Conservation (phyloP, 2,113 vertebrate species). For the Notarius quadriscutis region DNA sequence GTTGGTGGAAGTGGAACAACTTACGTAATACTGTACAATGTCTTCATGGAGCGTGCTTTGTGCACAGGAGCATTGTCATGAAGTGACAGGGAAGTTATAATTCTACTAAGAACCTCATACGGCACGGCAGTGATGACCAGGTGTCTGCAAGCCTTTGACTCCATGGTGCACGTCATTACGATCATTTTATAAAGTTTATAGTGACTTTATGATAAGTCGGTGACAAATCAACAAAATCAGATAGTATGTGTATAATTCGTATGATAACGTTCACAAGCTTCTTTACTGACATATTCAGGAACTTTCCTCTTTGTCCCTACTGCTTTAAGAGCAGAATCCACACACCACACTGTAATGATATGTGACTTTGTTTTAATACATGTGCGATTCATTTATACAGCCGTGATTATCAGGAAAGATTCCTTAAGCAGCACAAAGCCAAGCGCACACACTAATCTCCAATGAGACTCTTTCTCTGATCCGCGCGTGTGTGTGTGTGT, state of each 20-base stretch:
- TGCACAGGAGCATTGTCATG: neutral
- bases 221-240: neutral
- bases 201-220: neutral
- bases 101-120: neutral
- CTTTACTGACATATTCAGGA: neutral
- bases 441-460: constrained; percentile 9
- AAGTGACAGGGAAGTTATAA: no score
- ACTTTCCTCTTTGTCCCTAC: neutral
- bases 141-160: neutral
- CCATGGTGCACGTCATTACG: neutral
- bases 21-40: neutral
- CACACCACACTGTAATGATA: constrained; percentile 1
- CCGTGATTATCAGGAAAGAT: constrained; percentile 10
- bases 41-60: neutral
- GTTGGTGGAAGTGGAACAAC: no score
- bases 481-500: constrained; percentile 15
- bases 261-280: neutral
- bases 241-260: neutral
- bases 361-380: constrained; percentile 8
- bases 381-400: constrained; percentile 4
- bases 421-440: constrained; percentile 24
- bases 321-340: neutral
- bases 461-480: neutral
- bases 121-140: no score
- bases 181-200: neutral